phyloP scores from a whole-genome alignment of 2,888 invertebrate species.

The Germaria angustata region DNA sequence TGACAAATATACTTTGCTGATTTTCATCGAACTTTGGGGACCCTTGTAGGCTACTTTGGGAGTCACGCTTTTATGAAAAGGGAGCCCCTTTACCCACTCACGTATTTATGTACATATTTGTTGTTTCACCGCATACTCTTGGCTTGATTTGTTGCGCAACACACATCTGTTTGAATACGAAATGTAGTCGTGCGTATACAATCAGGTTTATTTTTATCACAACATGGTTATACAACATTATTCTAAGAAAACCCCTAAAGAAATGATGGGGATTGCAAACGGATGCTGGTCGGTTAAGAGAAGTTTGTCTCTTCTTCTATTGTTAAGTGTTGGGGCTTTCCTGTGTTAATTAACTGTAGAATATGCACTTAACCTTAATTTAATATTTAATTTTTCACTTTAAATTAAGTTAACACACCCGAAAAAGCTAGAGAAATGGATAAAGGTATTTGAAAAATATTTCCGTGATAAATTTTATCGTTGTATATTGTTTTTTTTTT shows the following conservation, averaged over 20 bases:
- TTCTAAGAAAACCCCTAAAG: background rate
- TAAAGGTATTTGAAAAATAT: too few species aligned
- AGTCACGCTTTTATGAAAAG: background rate
- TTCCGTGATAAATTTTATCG: too few species aligned
- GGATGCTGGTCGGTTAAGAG: background rate
- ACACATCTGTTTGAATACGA: conserved; percentile 47
- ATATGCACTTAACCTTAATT: background rate
- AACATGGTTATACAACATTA: background rate
- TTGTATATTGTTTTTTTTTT: too few species aligned
- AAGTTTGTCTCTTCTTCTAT: conserved; percentile 1
- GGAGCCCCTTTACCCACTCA: conserved; percentile 12
- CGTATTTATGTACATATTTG: background rate
- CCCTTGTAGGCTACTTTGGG: too few species aligned
- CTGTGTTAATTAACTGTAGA: conserved; percentile 2
- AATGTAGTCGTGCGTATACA: conserved; percentile 54
- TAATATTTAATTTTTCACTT: background rate
- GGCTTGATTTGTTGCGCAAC: conserved; percentile 36
- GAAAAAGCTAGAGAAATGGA: too few species aligned
- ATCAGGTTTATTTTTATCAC: conserved; percentile 21
- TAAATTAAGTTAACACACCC: too few species aligned
- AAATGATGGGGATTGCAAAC: background rate
- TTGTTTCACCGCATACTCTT: conserved; percentile 7
- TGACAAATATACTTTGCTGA: too few species aligned
- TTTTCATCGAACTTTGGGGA: too few species aligned
- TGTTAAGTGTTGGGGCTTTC: background rate